A percentile compares a stretch with the other conserved stretches of the same genome.
Conservation (phyloP, 2,888 invertebrate species). For the Anthophora plumipes region DNA sequence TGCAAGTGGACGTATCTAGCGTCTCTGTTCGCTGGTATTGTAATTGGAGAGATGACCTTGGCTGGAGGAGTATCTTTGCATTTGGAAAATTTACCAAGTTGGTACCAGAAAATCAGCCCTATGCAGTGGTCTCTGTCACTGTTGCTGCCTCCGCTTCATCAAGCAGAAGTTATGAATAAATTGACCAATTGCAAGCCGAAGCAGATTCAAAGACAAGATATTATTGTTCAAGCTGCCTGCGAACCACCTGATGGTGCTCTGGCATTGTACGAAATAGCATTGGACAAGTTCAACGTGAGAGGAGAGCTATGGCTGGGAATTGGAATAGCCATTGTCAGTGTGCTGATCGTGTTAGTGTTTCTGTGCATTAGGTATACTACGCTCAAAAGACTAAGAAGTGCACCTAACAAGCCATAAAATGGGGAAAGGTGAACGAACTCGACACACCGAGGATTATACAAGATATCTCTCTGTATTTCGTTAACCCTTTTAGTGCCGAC, state of each 20-base stretch:
- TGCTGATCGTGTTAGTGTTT: conserved; percentile 87
- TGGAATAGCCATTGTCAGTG: conserved; percentile 87
- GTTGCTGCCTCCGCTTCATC: conserved; percentile 78
- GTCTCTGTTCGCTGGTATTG: conserved; percentile 77
- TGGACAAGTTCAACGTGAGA: conserved; percentile 85
- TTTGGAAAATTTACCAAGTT: conserved; percentile 79
- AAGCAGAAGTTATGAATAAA: conserved; percentile 72
- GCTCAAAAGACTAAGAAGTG: conserved; percentile 86
- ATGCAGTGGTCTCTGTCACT: conserved; percentile 80
- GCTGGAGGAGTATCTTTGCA: conserved; percentile 80
- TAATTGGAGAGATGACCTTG: conserved; percentile 79
- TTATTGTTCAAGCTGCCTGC: conserved; percentile 93
- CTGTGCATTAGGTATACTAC: conserved; percentile 85
- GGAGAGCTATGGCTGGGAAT: conserved; percentile 85
- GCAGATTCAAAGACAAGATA: conserved; percentile 94
- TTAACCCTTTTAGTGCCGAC: no score
- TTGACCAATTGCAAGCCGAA: conserved; percentile 81
- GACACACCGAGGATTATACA: background rate
- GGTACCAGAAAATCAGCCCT: conserved; percentile 81
- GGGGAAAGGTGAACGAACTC: conserved; percentile 3
- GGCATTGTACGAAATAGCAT: conserved; percentile 85
- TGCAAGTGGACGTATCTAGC: conserved; percentile 80
- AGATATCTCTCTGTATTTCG: background rate
- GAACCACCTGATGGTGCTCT: conserved; percentile 92
- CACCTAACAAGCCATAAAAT: conserved; percentile 87